Evolutionary conservation across 1,140 invertebrate species (phyloP).

Genomic region (Drosophila tristis): DNA sequence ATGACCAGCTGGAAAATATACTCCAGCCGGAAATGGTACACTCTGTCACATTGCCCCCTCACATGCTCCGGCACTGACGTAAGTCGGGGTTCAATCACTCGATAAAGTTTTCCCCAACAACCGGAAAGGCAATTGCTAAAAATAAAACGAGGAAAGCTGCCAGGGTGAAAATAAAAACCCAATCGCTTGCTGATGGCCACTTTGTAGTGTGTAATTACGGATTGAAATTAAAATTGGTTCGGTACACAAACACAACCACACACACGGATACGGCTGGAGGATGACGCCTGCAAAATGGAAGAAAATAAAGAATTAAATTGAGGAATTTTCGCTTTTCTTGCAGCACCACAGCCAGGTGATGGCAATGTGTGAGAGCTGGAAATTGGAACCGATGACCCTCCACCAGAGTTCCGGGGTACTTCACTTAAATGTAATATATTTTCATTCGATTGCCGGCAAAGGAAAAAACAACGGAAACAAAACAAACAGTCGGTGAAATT

Average conservation of each 20-base stretch:
- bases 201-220: constrained; percentile 67
- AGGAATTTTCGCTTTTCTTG: constrained; percentile 8
- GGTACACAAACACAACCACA: constrained; percentile 28
- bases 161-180: constrained; percentile 44
- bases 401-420: constrained; percentile 2
- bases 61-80: not conserved
- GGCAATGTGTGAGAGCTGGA: no score
- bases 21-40: not conserved
- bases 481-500: constrained; percentile 56
- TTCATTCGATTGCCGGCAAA: constrained; percentile 16
- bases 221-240: constrained; percentile 73
- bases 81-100: constrained; percentile 33
- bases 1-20: no score
- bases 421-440: constrained; percentile 63
- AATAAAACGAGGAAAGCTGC: constrained; percentile 29
- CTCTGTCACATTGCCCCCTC: constrained; percentile 1
- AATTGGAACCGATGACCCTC: not conserved
- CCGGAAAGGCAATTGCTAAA: constrained; percentile 14
- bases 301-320: constrained; percentile 22
- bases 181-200: constrained; percentile 46
- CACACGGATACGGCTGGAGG: not conserved
- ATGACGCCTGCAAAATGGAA: constrained; percentile 1
- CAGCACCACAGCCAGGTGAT: not conserved
- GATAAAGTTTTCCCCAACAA: constrained; percentile 25
- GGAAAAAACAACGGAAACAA: not conserved